These are phyloP conservation scores for Agonopterix arenella DNA, from an alignment of 2,888 invertebrate species.

Conservation along the genomic window DNA sequence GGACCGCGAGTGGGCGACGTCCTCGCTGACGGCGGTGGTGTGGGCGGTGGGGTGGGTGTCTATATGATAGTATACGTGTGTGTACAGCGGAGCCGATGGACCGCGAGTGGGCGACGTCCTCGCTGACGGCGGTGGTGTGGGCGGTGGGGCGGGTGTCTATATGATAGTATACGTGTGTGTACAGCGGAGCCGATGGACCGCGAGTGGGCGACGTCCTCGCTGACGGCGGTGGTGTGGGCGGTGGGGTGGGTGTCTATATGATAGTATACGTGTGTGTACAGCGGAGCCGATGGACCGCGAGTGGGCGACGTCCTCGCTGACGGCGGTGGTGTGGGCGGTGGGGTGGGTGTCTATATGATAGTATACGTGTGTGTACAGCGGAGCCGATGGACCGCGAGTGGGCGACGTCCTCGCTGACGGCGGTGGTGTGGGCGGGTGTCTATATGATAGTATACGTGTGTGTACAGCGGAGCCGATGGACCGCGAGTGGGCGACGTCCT, in stretches of 20 bases:
- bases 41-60: too few species aligned
- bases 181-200: constrained; percentile 87
- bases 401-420: constrained; percentile 79
- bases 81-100: constrained; percentile 82
- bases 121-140: constrained; percentile 86
- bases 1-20: constrained; percentile 83
- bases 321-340: constrained; percentile 89
- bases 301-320: constrained; percentile 77
- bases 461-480: constrained; percentile 82
- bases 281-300: too few species aligned
- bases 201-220: constrained; percentile 80
- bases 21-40: constrained; percentile 81
- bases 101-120: too few species aligned
- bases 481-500: too few species aligned
- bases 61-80: too few species aligned
- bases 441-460: too few species aligned
- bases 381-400: constrained; percentile 87
- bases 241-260: too few species aligned
- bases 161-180: too few species aligned
- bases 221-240: constrained; percentile 88
- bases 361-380: constrained; percentile 56
- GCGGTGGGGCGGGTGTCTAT: constrained; percentile 83
- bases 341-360: constrained; percentile 74
- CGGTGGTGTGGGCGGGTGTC: constrained; percentile 90
- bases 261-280: constrained; percentile 33